Conservation (phyloP, 2,113 vertebrate species). For the Dinomys branickii region DNA sequence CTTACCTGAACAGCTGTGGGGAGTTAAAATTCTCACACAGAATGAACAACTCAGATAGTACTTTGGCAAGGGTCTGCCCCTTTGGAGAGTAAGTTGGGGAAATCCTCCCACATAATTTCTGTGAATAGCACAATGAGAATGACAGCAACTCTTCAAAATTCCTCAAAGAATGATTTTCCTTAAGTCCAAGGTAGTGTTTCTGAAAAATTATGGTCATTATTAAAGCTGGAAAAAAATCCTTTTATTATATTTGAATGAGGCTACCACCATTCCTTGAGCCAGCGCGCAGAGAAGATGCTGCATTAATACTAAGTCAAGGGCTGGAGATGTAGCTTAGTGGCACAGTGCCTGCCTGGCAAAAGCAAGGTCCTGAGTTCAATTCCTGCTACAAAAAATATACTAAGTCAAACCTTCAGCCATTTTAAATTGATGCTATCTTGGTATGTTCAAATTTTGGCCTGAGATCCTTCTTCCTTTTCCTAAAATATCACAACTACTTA, state of each 20-base stretch:
- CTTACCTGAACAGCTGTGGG: background rate
- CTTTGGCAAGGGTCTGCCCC: background rate
- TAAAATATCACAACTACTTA: background rate
- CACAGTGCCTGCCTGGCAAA: too few species aligned
- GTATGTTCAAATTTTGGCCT: background rate
- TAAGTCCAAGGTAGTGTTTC: background rate
- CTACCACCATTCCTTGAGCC: background rate
- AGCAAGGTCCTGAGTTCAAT: too few species aligned
- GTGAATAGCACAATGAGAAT: background rate
- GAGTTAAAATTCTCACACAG: background rate
- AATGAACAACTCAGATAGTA: background rate
- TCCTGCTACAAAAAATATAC: background rate
- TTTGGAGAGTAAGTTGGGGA: background rate
- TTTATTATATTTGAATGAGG: background rate
- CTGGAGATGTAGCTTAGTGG: too few species aligned
- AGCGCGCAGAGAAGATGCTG: background rate
- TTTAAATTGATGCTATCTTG: background rate
- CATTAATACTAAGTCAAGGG: background rate
- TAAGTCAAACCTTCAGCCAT: background rate
- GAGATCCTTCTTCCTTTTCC: background rate
- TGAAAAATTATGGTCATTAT: background rate
- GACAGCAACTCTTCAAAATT: background rate
- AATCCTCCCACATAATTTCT: background rate
- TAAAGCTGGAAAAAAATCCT: background rate
- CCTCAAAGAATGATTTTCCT: conserved; percentile 12